Evolutionary conservation across 2,113 vertebrate species (phyloP).

Genomic region (Jacana jacana): DNA sequence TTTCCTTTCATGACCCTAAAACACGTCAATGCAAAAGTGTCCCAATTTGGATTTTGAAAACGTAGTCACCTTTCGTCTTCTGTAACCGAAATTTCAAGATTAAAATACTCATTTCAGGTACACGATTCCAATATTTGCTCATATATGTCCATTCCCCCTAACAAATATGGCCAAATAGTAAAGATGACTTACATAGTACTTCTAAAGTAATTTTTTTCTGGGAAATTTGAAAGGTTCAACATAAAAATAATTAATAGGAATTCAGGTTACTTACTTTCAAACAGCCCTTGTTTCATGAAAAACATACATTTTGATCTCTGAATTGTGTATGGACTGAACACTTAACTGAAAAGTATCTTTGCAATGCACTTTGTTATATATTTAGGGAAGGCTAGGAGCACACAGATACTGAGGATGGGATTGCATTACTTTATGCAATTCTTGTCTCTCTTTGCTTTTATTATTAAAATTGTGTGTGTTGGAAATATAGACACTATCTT

Average conservation of each 20-base stretch:
- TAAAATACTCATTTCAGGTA: background rate
- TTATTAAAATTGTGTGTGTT: background rate
- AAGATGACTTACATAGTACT: background rate
- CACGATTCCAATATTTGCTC: background rate
- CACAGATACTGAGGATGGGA: background rate
- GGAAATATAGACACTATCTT: background rate
- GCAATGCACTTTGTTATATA: background rate
- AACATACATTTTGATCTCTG: background rate
- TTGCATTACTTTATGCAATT: background rate
- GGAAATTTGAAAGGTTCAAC: background rate
- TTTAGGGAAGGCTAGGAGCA: background rate
- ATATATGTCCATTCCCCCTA: background rate
- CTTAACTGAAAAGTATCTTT: background rate
- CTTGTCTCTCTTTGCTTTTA: background rate
- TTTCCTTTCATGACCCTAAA: slow-evolving; percentile 9
- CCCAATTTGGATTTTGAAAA: background rate
- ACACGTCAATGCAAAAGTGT: background rate
- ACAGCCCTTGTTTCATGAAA: background rate
- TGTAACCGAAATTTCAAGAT: background rate
- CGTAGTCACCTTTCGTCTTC: background rate
- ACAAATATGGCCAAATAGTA: background rate
- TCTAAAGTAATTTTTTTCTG: background rate
- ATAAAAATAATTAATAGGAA: background rate
- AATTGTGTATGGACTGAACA: background rate
- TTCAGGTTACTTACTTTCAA: background rate